A percentile compares a stretch with the other conserved stretches of the same genome.
phyloP scores from a whole-genome alignment of 1,140 invertebrate genomes.

The Drosophila varians region DNA sequence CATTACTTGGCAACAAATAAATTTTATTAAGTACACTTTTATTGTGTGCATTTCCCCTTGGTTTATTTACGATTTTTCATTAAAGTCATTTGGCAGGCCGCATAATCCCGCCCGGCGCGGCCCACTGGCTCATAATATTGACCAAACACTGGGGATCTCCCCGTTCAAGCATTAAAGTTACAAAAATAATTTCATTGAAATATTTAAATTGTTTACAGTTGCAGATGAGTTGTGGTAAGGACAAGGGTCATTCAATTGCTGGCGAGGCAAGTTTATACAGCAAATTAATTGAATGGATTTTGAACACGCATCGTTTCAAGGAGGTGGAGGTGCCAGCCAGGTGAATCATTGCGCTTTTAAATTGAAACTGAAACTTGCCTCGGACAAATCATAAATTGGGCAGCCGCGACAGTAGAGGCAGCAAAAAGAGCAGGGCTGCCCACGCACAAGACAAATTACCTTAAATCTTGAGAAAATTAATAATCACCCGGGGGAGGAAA shows the following conservation, averaged over 20 bases:
- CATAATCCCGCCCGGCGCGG: constrained; percentile 2
- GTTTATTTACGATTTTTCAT: constrained; percentile 75
- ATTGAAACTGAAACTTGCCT: constrained; percentile 48
- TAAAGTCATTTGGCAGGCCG: constrained; percentile 39
- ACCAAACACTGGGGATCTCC: constrained; percentile 34
- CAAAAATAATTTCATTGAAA: constrained; percentile 33
- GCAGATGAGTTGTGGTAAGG: background rate
- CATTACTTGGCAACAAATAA: constrained; percentile 55
- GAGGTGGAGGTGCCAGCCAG: background rate
- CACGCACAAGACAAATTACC: constrained; percentile 64
- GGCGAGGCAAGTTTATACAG: constrained; percentile 26
- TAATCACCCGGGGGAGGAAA: constrained; percentile 41
- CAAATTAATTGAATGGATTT: constrained; percentile 54
- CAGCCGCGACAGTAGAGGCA: constrained; percentile 8
- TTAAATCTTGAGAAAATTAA: constrained; percentile 65
- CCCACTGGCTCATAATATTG: constrained; percentile 18
- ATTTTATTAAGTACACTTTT: constrained; percentile 61
- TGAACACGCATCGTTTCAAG: constrained; percentile 1
- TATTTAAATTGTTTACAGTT: constrained; percentile 5
- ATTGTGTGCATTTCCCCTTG: constrained; percentile 3
- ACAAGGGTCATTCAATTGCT: constrained; percentile 23
- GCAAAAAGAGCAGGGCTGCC: background rate
- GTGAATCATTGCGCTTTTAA: constrained; percentile 38
- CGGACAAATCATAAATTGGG: constrained; percentile 44
- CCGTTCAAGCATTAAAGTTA: constrained; percentile 25